Evolutionary conservation across 1,140 invertebrate genomes (phyloP), one percentile per base, ranked within the genome.

Genomic region (Zaprionus ghesquierei): DNA sequence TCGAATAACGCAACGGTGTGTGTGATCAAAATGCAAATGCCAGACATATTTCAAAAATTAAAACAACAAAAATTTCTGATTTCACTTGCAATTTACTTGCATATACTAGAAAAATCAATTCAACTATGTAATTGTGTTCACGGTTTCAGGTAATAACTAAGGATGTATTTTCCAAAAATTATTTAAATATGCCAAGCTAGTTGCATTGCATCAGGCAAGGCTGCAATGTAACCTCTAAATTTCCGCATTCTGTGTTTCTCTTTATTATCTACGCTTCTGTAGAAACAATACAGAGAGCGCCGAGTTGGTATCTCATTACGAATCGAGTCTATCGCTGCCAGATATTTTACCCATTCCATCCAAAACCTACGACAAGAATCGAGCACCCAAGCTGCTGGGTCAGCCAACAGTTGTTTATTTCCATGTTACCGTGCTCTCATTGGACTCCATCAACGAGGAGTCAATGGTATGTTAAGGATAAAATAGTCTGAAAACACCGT

Each of bases 401-500:
- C 96, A 97, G 84, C 96, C 97, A 6, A 98, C 97, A 3, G 94
- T 97, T 53, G 96, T 97, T 23, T 97, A 97, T 86, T 98, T 97
- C 79, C 97, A 98, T 92, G 97, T 98, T 22, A 97, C 97, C 20
- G 97, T 98, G 6, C 93, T 97, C 65, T 97, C 96, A 38, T 92
- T 98, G 46, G 97, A 98, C 92, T 97, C 96, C 3, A 97, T 98
- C 75, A 97, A 98, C 90, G 97, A 98, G 91, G 96, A 97, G 92
- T 97, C 96, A n/a, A 98, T 98, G 97, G 97, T 96, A 92, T 93
- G 13, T 51, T 9, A 13, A 13, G 5, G 6, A 53, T 29, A 5
- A 13, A 9, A n/a, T 23, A 2, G n/a, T n/a, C 13, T 29, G 1
- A 10, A 41, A 29, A 5, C 10, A n/a, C 1, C 44, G 31, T n/a